Conservation (phyloP, 2,113 vertebrate species). For the Taxidea taxus region DNA sequence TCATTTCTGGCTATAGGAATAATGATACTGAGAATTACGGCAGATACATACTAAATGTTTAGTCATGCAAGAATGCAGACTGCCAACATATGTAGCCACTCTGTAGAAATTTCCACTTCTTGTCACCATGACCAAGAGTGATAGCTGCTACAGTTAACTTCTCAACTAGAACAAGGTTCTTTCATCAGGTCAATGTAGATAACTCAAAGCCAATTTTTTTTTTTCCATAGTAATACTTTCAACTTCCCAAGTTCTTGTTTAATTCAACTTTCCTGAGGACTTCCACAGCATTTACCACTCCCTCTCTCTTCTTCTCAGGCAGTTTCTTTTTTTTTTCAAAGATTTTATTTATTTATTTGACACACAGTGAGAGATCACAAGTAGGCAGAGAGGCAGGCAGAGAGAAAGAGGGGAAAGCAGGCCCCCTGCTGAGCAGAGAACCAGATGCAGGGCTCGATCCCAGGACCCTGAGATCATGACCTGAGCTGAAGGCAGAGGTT, state of each 20-base stretch:
- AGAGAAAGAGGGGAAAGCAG: no score
- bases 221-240: neutral
- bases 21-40: neutral
- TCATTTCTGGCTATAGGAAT: neutral
- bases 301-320: neutral
- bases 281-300: neutral
- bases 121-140: neutral
- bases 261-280: neutral
- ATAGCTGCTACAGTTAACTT: neutral
- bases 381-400: no score
- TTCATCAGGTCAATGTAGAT: neutral
- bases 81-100: neutral
- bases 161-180: neutral
- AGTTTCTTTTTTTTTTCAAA: no score
- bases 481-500: no score
- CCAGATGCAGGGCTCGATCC: no score
- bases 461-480: no score
- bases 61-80: neutral
- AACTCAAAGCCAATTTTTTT: neutral
- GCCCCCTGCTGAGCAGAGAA: no score
- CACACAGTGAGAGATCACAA: no score
- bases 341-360: no score
- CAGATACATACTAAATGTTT: neutral
- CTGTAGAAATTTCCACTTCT: neutral
- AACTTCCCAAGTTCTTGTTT: neutral